Evolutionary conservation across 2,113 vertebrate species (phyloP).

Genomic region (Podocnemis expansa): DNA sequence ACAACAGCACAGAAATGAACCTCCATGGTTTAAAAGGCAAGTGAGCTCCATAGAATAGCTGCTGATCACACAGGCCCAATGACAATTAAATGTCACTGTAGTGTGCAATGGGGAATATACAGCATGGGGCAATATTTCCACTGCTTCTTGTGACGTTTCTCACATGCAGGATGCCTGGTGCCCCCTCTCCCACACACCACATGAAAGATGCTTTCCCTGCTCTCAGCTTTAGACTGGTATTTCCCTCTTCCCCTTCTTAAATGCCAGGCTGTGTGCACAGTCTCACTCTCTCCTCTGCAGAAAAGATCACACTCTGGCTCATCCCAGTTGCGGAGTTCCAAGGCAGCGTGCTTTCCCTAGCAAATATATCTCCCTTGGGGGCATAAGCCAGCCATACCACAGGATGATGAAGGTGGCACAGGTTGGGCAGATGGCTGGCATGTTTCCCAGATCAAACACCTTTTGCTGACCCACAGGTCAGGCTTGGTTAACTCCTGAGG

Average conservation of each 20-base stretch:
- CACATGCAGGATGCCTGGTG: slow-evolving; percentile 16
- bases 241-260: slow-evolving; percentile 46
- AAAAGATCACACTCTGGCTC: neutral
- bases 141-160: slow-evolving; percentile 42
- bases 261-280: slow-evolving; percentile 49
- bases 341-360: fast-evolving
- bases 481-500: slow-evolving; percentile 3
- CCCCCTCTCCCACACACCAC: neutral
- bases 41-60: neutral
- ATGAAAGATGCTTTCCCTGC: slow-evolving; percentile 62
- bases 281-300: neutral
- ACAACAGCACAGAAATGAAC: neutral
- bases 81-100: slow-evolving; percentile 2
- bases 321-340: neutral
- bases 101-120: neutral
- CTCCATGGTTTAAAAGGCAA: neutral
- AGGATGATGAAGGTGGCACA: neutral
- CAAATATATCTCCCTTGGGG: neutral
- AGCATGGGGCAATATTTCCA: neutral
- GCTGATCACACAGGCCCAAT: neutral
- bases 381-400: neutral
- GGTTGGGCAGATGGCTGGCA: neutral
- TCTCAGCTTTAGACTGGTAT: slow-evolving; percentile 69
- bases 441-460: neutral
- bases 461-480: neutral